A percentile compares a stretch with the other conserved stretches of the same genome.
These are phyloP conservation scores for Gephyroberyx darwinii DNA, from an alignment of 2,797 vertebrate species.

Conservation along the genomic window DNA sequence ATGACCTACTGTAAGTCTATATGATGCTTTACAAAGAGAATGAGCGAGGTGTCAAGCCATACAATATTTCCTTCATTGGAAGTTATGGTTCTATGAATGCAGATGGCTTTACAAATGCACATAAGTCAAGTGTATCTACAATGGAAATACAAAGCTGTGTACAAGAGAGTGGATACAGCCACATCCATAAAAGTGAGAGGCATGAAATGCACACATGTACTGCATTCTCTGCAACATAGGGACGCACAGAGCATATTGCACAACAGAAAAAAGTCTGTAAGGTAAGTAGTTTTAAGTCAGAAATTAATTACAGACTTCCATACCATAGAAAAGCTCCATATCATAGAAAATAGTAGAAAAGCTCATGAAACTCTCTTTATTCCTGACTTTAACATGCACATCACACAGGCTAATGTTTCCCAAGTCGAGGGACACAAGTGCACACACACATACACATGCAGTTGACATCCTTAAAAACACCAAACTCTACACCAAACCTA, in stretches of 20 bases:
- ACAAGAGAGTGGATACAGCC: slow-evolving; percentile 30
- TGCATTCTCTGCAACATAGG: not conserved
- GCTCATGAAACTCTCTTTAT: not conserved
- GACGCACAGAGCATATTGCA: slow-evolving; percentile 5
- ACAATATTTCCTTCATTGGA: slow-evolving; percentile 14
- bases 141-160: slow-evolving; percentile 14
- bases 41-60: slow-evolving; percentile 16
- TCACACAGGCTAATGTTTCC: not conserved
- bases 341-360: not conserved
- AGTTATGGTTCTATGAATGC: slow-evolving; percentile 43
- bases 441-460: not conserved
- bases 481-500: not conserved
- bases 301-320: too few relatives aligned
- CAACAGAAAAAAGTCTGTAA: not conserved
- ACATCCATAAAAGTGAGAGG: slow-evolving; percentile 33
- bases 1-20: slow-evolving; percentile 7
- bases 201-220: not conserved
- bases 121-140: slow-evolving; percentile 23
- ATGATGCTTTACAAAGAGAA: slow-evolving; percentile 41
- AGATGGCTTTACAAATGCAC: slow-evolving; percentile 21
- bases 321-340: not conserved
- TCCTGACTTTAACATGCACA: not conserved
- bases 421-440: too few relatives aligned
- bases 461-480: not conserved
- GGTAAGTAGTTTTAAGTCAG: not conserved